Evolutionary conservation across 2,888 invertebrate species (phyloP).

Genomic region (Spodoptera exigua): DNA sequence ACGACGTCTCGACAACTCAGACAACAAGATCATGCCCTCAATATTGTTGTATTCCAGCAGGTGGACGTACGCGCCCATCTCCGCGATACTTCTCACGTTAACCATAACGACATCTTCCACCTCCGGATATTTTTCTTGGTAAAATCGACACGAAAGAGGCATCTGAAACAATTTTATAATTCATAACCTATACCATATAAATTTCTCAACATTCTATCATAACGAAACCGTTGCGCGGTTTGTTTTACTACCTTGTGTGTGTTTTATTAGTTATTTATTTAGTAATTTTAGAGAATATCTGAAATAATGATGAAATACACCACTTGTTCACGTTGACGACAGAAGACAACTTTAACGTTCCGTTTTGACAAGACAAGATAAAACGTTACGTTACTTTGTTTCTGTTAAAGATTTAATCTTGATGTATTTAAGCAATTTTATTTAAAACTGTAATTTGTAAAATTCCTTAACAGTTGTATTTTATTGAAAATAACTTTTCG

Average conservation of each 20-base stretch:
- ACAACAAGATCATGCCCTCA: conserved; percentile 99
- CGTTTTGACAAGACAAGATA: conserved; percentile 55
- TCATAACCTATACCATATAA: conserved; percentile 75
- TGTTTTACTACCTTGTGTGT: conserved; percentile 68
- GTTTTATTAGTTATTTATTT: conserved; percentile 58
- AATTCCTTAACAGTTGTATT: too few relatives aligned
- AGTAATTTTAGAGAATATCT: conserved; percentile 59
- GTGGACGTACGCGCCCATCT: conserved; percentile 99
- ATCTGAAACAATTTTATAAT: conserved; percentile 86
- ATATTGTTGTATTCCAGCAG: conserved; percentile 99
- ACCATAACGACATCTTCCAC: conserved; percentile 99
- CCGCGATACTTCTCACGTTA: conserved; percentile 98
- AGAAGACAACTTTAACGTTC: conserved; percentile 67
- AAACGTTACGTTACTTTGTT: conserved; percentile 1
- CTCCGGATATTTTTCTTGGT: conserved; percentile 99
- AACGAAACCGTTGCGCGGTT: background rate
- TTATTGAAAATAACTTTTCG: too few relatives aligned
- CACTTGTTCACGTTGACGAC: conserved; percentile 84
- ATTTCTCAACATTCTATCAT: background rate
- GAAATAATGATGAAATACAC: conserved; percentile 78
- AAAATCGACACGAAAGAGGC: conserved; percentile 98
- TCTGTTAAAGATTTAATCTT: too few relatives aligned
- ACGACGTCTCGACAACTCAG: conserved; percentile 99
- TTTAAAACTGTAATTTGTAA: too few relatives aligned
- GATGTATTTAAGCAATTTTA: too few relatives aligned